Base-by-base conservation (phyloP, 2,888 invertebrate genomes). In the Amphipyra berbera region DNA sequence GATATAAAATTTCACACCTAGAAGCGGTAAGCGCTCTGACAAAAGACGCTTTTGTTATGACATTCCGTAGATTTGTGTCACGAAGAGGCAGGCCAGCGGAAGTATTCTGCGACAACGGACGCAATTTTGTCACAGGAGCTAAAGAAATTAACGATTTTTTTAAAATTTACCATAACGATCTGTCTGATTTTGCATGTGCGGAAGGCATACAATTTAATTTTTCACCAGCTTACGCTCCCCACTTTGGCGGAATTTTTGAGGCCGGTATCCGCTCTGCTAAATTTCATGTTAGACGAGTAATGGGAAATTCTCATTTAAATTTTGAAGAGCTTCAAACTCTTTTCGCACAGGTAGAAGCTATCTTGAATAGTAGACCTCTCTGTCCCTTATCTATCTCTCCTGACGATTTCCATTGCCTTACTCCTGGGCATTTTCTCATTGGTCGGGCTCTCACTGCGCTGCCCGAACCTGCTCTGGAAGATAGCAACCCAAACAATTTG, bases 391-490 rank as follows among this genome's bases (percentile, higher is more conserved):
- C 41, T 13, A 0, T 41, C 40, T 41, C 52, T 41, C 41, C 52
- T 41, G 10, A 52, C 8, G 30, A 41, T 30, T 41, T 52, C 27
- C 27, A 14, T 7, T 41, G 14, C 7, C 42, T 53, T 8, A 42
- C 41, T 15, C 33, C 33, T 12, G 52, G 52, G 52, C 33, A 53
- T 3, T 53, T 53, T 13, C 40, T 40, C 41, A 52, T 52, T 42
- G 52, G 33, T 42, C 41, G 52, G 9, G 15, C 40, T 0, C 15
- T 35, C 0, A 40, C 40, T 6, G n/a, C 21, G 3, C 21, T 44
- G 21, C 42, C 42, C 4, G 21, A 1, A 44, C 21, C 21, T 10
- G 42, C 21, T 21, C 10, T 44, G 42, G 12, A 10, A 5, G 21
- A 44, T 10, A 21, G 42, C 21, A 15, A 44, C 42, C 21, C 38